These are phyloP conservation scores for Illadopsis cleaveri DNA, from an alignment of 2,113 vertebrate species.

Conservation along the genomic window DNA sequence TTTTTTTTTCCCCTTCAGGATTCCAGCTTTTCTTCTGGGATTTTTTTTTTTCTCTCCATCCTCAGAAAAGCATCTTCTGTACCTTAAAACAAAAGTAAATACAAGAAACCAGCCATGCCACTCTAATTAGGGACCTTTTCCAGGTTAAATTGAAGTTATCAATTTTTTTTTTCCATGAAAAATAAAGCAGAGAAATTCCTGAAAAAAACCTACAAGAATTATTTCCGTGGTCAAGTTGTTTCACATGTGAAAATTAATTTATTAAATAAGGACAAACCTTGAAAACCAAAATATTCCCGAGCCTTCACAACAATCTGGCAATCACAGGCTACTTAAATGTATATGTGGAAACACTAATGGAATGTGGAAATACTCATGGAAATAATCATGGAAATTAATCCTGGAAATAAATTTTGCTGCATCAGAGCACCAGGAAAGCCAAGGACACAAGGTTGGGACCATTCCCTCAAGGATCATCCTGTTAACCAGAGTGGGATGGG, in stretches of 20 bases:
- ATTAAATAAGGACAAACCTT: background rate
- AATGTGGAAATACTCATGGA: background rate
- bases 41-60: background rate
- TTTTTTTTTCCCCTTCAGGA: background rate
- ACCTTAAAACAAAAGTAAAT: background rate
- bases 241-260: background rate
- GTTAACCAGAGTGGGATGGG: background rate
- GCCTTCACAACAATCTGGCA: background rate
- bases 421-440: background rate
- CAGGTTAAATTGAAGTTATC: background rate
- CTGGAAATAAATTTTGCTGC: background rate
- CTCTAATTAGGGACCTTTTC: background rate
- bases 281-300: background rate
- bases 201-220: background rate
- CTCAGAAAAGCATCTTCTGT: background rate
- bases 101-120: background rate
- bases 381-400: background rate
- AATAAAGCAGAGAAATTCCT: background rate
- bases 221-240: accelerated
- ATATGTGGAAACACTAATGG: background rate
- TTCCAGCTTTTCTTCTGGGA: background rate
- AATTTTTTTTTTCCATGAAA: background rate
- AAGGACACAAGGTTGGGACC: background rate
- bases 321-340: background rate
- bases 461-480: background rate